Conservation (phyloP, 2,888 invertebrate species). For the Gisinianus flammeolus region DNA sequence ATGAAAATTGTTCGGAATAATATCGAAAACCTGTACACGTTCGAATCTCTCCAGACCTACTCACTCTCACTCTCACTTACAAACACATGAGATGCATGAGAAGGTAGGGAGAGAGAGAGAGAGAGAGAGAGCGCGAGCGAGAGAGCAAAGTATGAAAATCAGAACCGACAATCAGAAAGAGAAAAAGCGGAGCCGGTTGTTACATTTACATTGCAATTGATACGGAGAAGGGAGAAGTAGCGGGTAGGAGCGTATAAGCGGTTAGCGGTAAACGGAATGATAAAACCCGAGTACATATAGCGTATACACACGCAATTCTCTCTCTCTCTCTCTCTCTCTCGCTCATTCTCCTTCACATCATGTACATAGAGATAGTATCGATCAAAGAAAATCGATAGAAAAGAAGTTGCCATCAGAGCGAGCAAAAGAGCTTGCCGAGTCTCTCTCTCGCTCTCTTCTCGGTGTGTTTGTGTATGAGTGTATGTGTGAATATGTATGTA, state of each 20-base stretch:
- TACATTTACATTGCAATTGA: no score
- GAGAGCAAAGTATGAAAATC: neutral
- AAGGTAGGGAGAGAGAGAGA: neutral
- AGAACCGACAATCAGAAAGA: neutral
- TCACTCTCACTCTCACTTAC: no score
- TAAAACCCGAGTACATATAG: no score
- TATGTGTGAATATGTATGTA: neutral
- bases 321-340: neutral
- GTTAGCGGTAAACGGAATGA: no score
- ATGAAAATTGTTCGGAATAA: no score
- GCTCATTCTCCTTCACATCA: neutral
- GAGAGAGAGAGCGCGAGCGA: slow-evolving; percentile 10
- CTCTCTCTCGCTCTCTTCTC: neutral
- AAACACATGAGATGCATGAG: neutral
- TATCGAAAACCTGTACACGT: no score
- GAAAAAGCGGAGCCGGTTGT: neutral
- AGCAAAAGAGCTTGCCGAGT: neutral
- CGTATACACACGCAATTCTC: neutral
- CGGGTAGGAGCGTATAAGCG: no score
- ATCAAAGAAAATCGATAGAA: slow-evolving; percentile 38
- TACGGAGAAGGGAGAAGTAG: no score
- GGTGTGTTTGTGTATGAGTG: no score
- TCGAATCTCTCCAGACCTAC: no score
- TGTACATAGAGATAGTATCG: slow-evolving; percentile 25
- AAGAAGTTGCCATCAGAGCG: slow-evolving; percentile 30